Conservation (phyloP, 2,113 vertebrate species). For the Nothocercus nigrocapillus region DNA sequence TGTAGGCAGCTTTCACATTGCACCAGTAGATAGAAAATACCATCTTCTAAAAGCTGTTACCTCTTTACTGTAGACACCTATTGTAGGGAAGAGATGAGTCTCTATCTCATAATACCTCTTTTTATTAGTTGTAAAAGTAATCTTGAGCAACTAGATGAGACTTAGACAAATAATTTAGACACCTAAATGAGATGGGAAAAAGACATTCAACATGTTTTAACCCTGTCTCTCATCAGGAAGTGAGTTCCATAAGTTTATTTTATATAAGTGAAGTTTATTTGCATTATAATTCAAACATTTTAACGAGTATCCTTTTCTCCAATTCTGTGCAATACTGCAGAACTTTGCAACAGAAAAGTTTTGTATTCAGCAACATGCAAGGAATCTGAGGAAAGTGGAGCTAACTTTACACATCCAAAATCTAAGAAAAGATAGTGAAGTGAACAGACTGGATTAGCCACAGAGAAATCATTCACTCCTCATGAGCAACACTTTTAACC, state of each 20-base stretch:
- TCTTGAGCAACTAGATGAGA: background rate
- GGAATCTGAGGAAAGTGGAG: background rate
- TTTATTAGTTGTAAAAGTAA: background rate
- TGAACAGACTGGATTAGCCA: accelerated
- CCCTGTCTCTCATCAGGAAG: background rate
- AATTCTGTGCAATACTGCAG: no score
- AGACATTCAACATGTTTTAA: background rate
- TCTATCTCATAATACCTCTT: background rate
- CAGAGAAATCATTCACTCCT: background rate
- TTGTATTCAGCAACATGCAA: background rate
- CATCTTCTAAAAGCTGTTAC: background rate
- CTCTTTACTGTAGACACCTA: background rate
- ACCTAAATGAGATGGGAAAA: background rate
- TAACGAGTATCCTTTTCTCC: background rate
- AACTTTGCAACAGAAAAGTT: background rate
- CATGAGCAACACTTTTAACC: background rate
- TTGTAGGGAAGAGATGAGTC: background rate
- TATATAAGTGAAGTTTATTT: accelerated
- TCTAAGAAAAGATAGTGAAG: background rate
- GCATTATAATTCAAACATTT: background rate
- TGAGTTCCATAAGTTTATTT: no score
- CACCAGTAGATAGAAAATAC: background rate
- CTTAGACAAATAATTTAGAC: background rate
- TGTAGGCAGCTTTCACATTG: background rate
- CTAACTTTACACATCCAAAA: background rate